A percentile compares a stretch with the other conserved stretches of the same genome.
phyloP scores from a whole-genome alignment of 2,888 invertebrate species.

The Beris chalybata region DNA sequence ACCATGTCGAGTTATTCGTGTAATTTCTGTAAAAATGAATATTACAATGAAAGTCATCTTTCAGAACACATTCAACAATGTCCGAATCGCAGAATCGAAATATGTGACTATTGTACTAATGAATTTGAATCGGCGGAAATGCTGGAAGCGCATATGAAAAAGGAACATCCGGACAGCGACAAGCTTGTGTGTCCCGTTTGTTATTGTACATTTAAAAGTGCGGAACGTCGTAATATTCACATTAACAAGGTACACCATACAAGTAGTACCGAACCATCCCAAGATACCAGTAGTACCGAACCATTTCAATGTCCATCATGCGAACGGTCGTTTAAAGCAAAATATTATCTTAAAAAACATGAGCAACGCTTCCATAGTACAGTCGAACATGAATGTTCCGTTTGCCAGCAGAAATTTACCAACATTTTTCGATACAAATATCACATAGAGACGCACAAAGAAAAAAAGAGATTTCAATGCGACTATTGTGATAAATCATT shows the following conservation, averaged over 20 bases:
- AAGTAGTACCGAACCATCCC: background rate
- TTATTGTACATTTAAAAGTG: no score
- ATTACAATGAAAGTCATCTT: no score
- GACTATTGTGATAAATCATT: constrained; percentile 38
- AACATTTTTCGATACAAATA: constrained; percentile 35
- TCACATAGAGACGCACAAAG: constrained; percentile 36
- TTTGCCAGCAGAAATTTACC: constrained; percentile 25
- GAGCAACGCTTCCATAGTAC: constrained; percentile 15
- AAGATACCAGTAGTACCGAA: background rate
- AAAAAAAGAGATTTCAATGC: constrained; percentile 36
- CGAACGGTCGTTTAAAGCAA: constrained; percentile 24
- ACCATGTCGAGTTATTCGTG: no score
- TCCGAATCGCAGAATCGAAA: no score
- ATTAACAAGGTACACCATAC: no score
- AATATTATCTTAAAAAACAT: constrained; percentile 32
- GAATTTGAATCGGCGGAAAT: background rate
- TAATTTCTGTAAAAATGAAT: no score
- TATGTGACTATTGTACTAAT: background rate
- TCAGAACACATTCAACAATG: no score
- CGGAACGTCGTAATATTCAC: no score
- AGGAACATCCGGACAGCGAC: background rate
- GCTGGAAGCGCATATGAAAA: background rate
- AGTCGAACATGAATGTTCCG: constrained; percentile 25
- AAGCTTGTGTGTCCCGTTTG: no score
- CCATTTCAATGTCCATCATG: constrained; percentile 28